Conservation (phyloP, 2,797 vertebrate species). For the Melopsittacus undulatus region DNA sequence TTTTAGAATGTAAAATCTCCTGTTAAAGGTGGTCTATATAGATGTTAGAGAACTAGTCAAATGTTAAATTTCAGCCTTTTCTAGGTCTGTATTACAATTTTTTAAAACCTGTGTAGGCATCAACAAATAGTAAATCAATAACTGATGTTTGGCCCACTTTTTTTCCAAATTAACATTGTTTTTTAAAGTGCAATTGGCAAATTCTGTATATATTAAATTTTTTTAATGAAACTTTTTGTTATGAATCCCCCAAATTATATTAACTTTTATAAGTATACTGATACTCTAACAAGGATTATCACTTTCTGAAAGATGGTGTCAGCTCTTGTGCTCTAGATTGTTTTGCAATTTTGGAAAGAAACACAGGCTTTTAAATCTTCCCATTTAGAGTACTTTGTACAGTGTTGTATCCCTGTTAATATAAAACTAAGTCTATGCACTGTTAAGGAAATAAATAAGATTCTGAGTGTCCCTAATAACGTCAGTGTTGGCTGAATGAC, state of each 20-base stretch:
- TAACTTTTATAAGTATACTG: background rate
- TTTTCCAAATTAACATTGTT: background rate
- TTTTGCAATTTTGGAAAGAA: background rate
- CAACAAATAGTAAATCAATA: background rate
- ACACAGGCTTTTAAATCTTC: background rate
- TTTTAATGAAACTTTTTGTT: background rate
- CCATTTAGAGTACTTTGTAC: background rate
- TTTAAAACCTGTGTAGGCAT: background rate
- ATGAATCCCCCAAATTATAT: background rate
- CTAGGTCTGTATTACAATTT: background rate
- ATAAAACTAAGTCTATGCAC: background rate
- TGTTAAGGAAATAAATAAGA: background rate
- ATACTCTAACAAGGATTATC: background rate
- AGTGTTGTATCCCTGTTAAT: background rate
- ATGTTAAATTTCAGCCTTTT: background rate
- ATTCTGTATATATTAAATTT: background rate
- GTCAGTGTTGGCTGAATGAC: background rate
- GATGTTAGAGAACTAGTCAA: background rate
- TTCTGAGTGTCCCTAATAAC: background rate
- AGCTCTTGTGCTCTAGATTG: background rate
- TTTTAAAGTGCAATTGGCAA: background rate
- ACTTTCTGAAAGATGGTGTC: background rate
- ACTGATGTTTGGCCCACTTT: background rate
- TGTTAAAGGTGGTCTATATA: background rate
- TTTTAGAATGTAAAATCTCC: background rate